phyloP scores from a whole-genome alignment of 2,888 invertebrate species.

The Parapristionchus giblindavisi region DNA sequence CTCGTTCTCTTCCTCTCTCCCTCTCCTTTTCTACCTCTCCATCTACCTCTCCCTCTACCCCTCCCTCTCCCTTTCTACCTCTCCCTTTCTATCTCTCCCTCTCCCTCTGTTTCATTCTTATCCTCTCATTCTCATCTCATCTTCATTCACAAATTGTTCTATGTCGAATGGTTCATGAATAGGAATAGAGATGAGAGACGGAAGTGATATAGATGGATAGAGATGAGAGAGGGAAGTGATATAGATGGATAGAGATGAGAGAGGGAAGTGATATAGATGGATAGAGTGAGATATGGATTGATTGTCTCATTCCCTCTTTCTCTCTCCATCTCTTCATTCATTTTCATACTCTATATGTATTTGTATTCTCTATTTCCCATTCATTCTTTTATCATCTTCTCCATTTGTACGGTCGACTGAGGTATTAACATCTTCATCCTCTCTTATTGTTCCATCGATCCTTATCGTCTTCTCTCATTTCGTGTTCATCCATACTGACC shows the following conservation, averaged over 20 bases:
- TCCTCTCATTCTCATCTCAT: not conserved
- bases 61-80: too few relatives aligned
- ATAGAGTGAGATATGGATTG: not conserved
- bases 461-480: too few relatives aligned
- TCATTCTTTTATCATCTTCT: not conserved
- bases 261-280: not conserved
- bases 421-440: constrained; percentile 3
- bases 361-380: not conserved
- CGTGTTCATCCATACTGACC: not conserved
- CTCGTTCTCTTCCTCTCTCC: too few relatives aligned
- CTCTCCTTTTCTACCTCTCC: too few relatives aligned
- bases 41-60: too few relatives aligned
- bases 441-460: constrained; percentile 24
- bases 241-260: not conserved
- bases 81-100: too few relatives aligned
- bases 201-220: not conserved
- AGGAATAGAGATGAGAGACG: too few relatives aligned
- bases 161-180: too few relatives aligned
- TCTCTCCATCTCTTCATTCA: not conserved
- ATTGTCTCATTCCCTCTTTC: not conserved
- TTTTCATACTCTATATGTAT: constrained; percentile 1
- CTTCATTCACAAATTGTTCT: not conserved
- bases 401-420: too few relatives aligned
- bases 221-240: not conserved
- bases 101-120: too few relatives aligned